Conservation (phyloP, 2,888 invertebrate species). For the Perdita meconis region DNA sequence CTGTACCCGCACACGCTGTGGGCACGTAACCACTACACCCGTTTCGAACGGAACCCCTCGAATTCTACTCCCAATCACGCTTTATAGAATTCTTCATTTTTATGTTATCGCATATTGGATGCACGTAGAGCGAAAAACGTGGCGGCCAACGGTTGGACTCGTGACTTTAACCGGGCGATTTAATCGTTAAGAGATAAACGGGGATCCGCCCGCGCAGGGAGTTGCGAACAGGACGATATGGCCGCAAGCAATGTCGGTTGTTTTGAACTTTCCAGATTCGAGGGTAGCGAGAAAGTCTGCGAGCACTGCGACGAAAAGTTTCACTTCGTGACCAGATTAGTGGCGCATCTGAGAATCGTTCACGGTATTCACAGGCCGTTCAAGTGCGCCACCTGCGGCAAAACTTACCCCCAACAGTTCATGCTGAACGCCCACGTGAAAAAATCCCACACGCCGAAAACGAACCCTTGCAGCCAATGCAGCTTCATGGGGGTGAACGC, state of each 20-base stretch:
- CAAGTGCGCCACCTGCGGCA: slow-evolving; percentile 76
- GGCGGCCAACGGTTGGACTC: no score
- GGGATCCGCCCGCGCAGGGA: background rate
- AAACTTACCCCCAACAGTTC: slow-evolving; percentile 77
- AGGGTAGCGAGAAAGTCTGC: slow-evolving; percentile 73
- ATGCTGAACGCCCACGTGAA: slow-evolving; percentile 78
- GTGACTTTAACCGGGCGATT: no score
- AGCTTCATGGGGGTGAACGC: slow-evolving; percentile 75
- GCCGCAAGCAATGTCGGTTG: background rate
- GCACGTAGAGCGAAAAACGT: background rate
- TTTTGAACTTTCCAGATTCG: slow-evolving; percentile 65
- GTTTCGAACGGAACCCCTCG: no score
- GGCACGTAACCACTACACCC: no score
- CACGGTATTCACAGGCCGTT: slow-evolving; percentile 78
- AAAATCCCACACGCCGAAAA: slow-evolving; percentile 75
- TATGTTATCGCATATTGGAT: no score
- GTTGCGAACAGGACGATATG: background rate
- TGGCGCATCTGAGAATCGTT: slow-evolving; percentile 75
- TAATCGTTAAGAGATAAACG: no score
- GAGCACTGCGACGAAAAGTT: slow-evolving; percentile 77
- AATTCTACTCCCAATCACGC: no score
- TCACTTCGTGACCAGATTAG: slow-evolving; percentile 76
- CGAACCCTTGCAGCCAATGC: slow-evolving; percentile 73
- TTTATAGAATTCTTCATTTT: background rate
- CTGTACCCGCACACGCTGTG: no score